Conservation (phyloP, 2,113 vertebrate species). For the Corythornis cristatus region DNA sequence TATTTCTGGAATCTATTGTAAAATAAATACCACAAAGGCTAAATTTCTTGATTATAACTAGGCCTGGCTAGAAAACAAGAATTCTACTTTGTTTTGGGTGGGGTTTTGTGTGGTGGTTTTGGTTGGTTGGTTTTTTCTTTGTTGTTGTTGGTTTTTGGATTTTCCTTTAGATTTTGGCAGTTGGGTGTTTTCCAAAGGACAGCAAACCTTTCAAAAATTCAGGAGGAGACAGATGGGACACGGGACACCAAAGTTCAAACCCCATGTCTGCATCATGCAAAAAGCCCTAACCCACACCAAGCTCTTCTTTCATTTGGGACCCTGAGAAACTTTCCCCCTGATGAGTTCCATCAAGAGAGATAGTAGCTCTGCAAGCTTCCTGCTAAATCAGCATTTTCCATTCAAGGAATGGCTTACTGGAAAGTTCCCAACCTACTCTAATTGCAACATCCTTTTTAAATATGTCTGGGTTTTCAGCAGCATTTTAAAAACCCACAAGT, state of each 20-base stretch:
- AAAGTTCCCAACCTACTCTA: conserved; percentile 6
- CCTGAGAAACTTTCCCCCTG: background rate
- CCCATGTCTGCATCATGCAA: background rate
- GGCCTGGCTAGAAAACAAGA: conserved; percentile 8
- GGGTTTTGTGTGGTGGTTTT: too few relatives aligned
- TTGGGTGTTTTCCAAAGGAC: background rate
- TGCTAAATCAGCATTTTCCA: conserved; percentile 35
- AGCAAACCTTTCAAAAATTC: conserved; percentile 7
- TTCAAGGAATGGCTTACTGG: conserved; percentile 12
- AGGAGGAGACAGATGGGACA: background rate
- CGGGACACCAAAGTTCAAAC: conserved; percentile 3
- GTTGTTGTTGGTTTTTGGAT: background rate
- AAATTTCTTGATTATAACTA: conserved; percentile 33
- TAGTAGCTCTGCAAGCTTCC: background rate
- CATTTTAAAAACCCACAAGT: conserved; percentile 13
- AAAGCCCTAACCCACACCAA: background rate
- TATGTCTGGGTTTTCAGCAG: background rate
- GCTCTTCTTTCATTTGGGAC: background rate
- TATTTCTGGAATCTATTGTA: background rate
- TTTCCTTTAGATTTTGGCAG: background rate
- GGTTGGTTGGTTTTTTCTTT: background rate
- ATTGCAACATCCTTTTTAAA: conserved; percentile 35
- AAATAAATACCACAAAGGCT: conserved; percentile 20
- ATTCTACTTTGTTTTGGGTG: background rate
- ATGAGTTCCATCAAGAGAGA: background rate